Conservation (phyloP, 2,888 invertebrate species). For the Melipona bicolor region DNA sequence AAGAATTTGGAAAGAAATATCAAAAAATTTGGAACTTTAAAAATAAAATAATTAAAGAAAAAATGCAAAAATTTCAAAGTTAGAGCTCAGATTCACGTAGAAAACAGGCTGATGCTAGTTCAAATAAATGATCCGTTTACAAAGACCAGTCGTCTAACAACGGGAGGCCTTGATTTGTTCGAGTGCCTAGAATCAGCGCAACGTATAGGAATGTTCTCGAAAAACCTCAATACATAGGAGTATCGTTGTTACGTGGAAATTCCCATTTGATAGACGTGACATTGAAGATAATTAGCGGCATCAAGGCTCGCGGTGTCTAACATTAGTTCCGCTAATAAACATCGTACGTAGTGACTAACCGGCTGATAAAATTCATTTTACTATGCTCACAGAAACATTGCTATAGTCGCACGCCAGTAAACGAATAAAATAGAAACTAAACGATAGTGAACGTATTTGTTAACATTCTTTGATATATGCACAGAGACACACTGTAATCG, state of each 20-base stretch:
- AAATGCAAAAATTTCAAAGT: neutral
- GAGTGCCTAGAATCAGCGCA: neutral
- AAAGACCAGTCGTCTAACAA: neutral
- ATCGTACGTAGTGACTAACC: neutral
- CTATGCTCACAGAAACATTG: neutral
- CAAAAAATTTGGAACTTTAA: neutral
- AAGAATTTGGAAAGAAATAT: too few species aligned
- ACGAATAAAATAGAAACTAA: neutral
- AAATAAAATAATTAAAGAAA: neutral
- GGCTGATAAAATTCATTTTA: neutral
- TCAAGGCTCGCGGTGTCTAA: neutral
- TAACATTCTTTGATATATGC: neutral
- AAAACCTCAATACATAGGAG: neutral
- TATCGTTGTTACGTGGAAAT: neutral
- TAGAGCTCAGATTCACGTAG: neutral
- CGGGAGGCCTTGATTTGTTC: neutral
- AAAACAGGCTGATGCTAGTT: neutral
- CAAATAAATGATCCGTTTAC: neutral
- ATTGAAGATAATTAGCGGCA: conserved; percentile 8
- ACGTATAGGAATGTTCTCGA: neutral
- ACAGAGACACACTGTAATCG: too few species aligned
- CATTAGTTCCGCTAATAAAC: neutral
- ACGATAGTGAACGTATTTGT: neutral
- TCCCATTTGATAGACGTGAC: neutral
- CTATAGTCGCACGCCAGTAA: neutral